Percentiles rank a stretch among this genome's conserved stretches.
Conservation (phyloP, 2,113 vertebrate species). For the Cochlearius cochlearius region DNA sequence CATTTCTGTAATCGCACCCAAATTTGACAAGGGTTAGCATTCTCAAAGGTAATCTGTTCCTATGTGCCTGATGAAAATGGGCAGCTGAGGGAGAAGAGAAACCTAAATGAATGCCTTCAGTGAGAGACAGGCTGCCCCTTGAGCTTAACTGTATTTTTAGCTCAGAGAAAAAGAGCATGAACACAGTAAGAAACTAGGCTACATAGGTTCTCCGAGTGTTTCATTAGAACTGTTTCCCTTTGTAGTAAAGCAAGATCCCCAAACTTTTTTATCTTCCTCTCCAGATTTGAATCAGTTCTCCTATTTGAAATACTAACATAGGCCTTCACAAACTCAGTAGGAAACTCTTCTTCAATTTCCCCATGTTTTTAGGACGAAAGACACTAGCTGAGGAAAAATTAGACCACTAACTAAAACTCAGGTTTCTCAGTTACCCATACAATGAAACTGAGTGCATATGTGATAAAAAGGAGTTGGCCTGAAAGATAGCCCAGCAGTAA, state of each 20-base stretch:
- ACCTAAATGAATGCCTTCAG: neutral
- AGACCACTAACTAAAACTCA: neutral
- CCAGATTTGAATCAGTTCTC: neutral
- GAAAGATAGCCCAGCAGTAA: neutral
- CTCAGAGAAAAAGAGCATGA: neutral
- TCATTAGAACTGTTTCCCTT: neutral
- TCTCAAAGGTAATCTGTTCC: neutral
- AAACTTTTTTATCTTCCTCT: neutral
- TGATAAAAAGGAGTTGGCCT: neutral
- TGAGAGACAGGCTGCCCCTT: neutral
- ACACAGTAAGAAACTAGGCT: neutral
- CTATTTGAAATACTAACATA: neutral
- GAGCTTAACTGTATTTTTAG: neutral
- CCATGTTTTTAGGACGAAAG: neutral
- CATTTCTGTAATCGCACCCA: neutral
- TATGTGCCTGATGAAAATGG: neutral
- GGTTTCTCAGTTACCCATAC: neutral
- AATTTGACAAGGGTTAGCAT: neutral
- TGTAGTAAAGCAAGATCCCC: neutral
- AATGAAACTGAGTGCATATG: neutral
- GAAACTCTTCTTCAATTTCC: neutral
- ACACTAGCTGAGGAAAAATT: neutral
- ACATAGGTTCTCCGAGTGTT: rapidly evolving
- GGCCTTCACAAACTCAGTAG: neutral
- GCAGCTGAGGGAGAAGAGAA: neutral